phyloP scores from a whole-genome alignment of 2,888 invertebrate genomes.

The Caenorhabditis virilis region DNA sequence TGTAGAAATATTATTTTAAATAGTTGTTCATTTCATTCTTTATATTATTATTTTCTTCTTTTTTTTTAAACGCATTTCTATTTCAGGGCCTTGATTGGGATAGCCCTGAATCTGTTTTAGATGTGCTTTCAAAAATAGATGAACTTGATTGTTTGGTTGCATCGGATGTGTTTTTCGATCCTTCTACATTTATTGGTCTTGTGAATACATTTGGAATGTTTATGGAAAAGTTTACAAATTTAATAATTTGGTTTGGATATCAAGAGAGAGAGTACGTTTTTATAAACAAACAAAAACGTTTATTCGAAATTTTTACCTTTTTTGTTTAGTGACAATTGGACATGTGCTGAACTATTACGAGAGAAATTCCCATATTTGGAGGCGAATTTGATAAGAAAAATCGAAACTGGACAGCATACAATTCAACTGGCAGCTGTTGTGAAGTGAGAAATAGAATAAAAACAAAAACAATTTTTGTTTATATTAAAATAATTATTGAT shows the following conservation, averaged over 20 bases:
- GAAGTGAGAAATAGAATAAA: no score
- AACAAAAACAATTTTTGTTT: not conserved
- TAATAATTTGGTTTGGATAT: constrained; percentile 53
- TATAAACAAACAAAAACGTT: constrained; percentile 3
- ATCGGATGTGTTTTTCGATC: constrained; percentile 65
- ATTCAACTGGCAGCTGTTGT: constrained; percentile 1
- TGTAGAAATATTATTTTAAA: not conserved
- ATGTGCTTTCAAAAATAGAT: constrained; percentile 8
- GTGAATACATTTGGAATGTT: constrained; percentile 43
- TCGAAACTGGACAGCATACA: constrained; percentile 18
- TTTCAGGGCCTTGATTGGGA: constrained; percentile 47
- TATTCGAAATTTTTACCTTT: constrained; percentile 9
- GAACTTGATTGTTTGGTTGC: constrained; percentile 53
- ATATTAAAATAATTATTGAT: no score
- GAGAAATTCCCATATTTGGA: constrained; percentile 25
- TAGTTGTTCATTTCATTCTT: no score
- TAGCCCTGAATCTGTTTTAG: constrained; percentile 1
- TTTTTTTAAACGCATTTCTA: not conserved
- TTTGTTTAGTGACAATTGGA: constrained; percentile 56
- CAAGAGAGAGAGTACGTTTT: constrained; percentile 58
- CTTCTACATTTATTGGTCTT: constrained; percentile 51
- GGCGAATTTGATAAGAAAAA: constrained; percentile 7
- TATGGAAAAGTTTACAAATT: constrained; percentile 41
- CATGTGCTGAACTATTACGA: constrained; percentile 1
- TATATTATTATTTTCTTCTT: no score